Evolutionary conservation across 2,888 invertebrate genomes (phyloP).

Genomic region (Quadroppia sp.): DNA sequence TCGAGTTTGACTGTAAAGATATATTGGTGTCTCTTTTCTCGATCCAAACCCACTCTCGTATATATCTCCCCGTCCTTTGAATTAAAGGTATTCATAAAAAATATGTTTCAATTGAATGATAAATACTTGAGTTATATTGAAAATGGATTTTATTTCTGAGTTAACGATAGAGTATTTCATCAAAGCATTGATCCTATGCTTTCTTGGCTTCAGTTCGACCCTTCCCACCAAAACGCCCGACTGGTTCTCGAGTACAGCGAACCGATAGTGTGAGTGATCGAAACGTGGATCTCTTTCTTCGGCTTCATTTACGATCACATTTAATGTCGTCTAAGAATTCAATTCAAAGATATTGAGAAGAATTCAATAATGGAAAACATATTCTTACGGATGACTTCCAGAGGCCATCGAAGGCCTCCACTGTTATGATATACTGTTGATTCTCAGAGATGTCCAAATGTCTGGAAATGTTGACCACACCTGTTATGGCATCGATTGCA

Average conservation of each 20-base stretch:
- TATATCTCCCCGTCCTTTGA: slow-evolving; percentile 61
- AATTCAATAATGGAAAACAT: no score
- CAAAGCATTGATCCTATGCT: slow-evolving; percentile 46
- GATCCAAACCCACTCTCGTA: slow-evolving; percentile 49
- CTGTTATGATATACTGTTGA: slow-evolving; percentile 49
- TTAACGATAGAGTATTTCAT: slow-evolving; percentile 48
- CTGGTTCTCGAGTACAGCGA: slow-evolving; percentile 49
- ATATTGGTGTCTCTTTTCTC: slow-evolving; percentile 49
- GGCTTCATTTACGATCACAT: slow-evolving; percentile 49
- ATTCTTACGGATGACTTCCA: slow-evolving; percentile 47
- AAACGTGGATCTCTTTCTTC: slow-evolving; percentile 49
- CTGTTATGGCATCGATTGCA: slow-evolving; percentile 80
- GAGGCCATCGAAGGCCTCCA: slow-evolving; percentile 49
- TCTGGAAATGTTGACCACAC: slow-evolving; percentile 69
- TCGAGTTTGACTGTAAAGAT: slow-evolving; percentile 50
- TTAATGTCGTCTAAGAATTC: slow-evolving; percentile 46
- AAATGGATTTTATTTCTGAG: slow-evolving; percentile 47
- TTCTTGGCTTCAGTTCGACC: slow-evolving; percentile 48
- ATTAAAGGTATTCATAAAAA: slow-evolving; percentile 52
- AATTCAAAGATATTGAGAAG: slow-evolving; percentile 7
- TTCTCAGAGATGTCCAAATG: slow-evolving; percentile 49
- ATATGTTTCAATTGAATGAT: not conserved
- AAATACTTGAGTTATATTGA: slow-evolving; percentile 47
- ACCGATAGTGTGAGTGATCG: slow-evolving; percentile 48
- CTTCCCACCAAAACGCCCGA: slow-evolving; percentile 49